phyloP scores from a whole-genome alignment of 2,797 vertebrate genomes.

The Paratrypauchen microcephalus region DNA sequence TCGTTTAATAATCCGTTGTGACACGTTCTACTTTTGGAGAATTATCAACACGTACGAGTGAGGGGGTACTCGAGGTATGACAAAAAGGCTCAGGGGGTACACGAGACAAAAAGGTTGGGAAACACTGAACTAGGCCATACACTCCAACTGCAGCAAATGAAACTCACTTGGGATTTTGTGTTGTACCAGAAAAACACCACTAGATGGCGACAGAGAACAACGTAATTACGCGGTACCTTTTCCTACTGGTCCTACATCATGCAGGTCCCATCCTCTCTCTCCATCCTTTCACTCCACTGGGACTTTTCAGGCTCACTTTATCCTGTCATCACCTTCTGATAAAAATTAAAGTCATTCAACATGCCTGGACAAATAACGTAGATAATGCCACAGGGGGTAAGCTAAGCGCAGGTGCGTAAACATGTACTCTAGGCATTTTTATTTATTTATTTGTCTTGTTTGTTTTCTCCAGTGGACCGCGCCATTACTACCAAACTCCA shows the following conservation, averaged over 20 bases:
- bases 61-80: too few relatives aligned
- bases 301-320: constrained; percentile 1
- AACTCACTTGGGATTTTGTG: background rate
- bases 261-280: background rate
- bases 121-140: background rate
- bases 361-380: background rate
- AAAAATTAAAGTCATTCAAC: background rate
- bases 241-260: constrained; percentile 5
- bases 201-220: background rate
- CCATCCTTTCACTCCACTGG: background rate
- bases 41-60: too few relatives aligned
- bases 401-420: constrained; percentile 11
- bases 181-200: background rate
- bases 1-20: too few relatives aligned
- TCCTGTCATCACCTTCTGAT: background rate
- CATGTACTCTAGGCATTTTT: background rate
- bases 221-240: background rate
- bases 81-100: too few relatives aligned
- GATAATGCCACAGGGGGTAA: too few relatives aligned
- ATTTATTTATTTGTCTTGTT: background rate
- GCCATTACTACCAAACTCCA: constrained; percentile 3
- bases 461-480: constrained; percentile 3
- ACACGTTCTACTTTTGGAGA: too few relatives aligned
- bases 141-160: background rate
- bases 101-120: too few relatives aligned